Base-by-base conservation (phyloP, 2,113 vertebrate species). In the Centropus bengalensis region DNA sequence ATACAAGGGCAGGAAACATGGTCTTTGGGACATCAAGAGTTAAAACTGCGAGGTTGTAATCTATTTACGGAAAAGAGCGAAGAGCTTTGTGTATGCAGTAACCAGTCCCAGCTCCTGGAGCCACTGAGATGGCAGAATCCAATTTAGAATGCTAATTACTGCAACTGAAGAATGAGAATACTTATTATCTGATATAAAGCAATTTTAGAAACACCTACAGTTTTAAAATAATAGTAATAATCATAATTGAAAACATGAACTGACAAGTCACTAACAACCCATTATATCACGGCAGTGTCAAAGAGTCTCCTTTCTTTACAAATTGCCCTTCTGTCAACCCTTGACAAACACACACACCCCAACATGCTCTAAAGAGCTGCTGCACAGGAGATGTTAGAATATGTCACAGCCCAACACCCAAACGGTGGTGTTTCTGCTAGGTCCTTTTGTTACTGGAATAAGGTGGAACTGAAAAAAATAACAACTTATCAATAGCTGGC, bases 211-310 rank as follows among this genome's bases (percentile, higher is more conserved):
- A 89, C 84, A 82, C 78, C 55, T 59, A 69, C 58, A 82, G 40
- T 88, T 92, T 93, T 56, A 66, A 92, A 92, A 92, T 93, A 96
- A 92, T 67, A 78, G 86, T 94, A 95, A 94, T 96, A 95, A 78
- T 56, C 83, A 86, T 95, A 95, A 95, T 91, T 95, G 94, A 93
- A 94, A 90, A 88, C 80, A 93, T 88, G 92, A 95, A 75, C 95
- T 95, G 96, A 92, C 96, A 96, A 91, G 96, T 81, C 76, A 63
- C 71, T 93, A 89, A 45, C 62, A 89, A 32, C 49, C 70, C 89
- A 79, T 93, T 80, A 52, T 87, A 94, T 58, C 78, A 69, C 77
- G 52, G 87, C 40, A 79, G 45, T 1, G 24, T 51, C 54, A 75
- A 89, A 82, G 49, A 8, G 4, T 66, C 81, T 79, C 5, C 6